Evolutionary conservation across 2,888 invertebrate genomes (phyloP).

Genomic region (Belgica antarctica): DNA sequence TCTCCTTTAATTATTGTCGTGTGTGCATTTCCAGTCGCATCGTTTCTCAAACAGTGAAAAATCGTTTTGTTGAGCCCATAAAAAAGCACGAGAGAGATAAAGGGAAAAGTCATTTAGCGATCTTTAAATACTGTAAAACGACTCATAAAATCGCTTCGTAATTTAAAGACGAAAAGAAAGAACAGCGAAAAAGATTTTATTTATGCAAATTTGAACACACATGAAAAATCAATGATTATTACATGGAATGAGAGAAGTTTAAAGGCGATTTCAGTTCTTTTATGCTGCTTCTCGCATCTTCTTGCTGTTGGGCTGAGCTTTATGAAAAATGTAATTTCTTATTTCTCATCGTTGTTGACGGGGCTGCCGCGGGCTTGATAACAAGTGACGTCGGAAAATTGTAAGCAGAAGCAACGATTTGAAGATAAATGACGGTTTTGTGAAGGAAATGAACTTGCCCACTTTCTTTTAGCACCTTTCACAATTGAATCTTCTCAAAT

Average conservation of each 20-base stretch:
- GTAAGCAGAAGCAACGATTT: too few relatives aligned
- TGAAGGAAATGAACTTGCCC: too few relatives aligned
- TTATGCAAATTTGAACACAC: constrained; percentile 12
- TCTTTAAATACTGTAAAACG: neutral
- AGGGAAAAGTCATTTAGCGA: neutral
- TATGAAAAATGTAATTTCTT: constrained; percentile 1
- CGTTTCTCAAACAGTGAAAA: too few relatives aligned
- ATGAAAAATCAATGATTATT: neutral
- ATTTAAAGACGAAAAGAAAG: too few relatives aligned
- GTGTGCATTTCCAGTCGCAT: neutral
- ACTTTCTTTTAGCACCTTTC: neutral
- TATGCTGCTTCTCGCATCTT: neutral
- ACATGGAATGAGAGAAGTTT: neutral
- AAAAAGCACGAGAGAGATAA: too few relatives aligned
- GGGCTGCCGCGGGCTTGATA: too few relatives aligned
- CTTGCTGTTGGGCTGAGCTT: neutral
- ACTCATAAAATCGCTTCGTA: neutral
- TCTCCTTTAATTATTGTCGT: constrained; percentile 32
- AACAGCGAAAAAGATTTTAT: neutral
- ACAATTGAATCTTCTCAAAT: too few relatives aligned
- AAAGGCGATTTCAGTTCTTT: constrained; percentile 2
- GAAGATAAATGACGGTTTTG: too few relatives aligned
- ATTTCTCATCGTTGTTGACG: neutral
- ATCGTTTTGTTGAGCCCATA: too few relatives aligned
- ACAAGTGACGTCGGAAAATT: neutral